Conservation (phyloP, 2,797 vertebrate genomes). For the Sebastes minor region DNA sequence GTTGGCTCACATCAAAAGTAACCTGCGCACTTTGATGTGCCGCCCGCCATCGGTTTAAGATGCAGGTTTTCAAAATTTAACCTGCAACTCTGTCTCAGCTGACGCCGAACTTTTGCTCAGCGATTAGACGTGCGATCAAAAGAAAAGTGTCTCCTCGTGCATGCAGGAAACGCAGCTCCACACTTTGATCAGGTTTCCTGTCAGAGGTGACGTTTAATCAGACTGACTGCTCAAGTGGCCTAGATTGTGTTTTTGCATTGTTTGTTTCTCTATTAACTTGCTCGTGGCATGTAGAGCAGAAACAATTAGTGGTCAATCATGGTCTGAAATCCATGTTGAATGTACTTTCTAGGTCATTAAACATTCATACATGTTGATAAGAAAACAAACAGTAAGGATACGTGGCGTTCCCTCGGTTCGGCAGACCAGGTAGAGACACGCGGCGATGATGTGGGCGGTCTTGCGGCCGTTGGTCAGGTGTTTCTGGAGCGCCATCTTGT, state of each 20-base stretch:
- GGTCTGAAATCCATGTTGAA: background rate
- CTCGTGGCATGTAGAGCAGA: background rate
- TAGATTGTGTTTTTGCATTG: no score
- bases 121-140: background rate
- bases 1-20: constrained; percentile 2
- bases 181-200: background rate
- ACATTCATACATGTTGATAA: no score
- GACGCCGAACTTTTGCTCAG: background rate
- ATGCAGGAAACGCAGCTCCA: background rate
- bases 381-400: constrained; percentile 85
- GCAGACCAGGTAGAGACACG: constrained; percentile 97
- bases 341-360: background rate
- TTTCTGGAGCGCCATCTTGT: constrained; percentile 95
- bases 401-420: constrained; percentile 96
- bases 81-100: background rate
- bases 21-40: constrained; percentile 7
- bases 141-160: background rate
- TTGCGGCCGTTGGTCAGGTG: constrained; percentile 90
- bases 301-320: background rate
- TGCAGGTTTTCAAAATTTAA: background rate
- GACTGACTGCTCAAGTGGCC: no score
- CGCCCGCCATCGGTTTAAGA: background rate
- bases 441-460: constrained; percentile 88
- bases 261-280: no score
- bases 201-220: background rate